Base-by-base conservation (phyloP, 1,140 invertebrate genomes). In the Drosophila mauritiana region DNA sequence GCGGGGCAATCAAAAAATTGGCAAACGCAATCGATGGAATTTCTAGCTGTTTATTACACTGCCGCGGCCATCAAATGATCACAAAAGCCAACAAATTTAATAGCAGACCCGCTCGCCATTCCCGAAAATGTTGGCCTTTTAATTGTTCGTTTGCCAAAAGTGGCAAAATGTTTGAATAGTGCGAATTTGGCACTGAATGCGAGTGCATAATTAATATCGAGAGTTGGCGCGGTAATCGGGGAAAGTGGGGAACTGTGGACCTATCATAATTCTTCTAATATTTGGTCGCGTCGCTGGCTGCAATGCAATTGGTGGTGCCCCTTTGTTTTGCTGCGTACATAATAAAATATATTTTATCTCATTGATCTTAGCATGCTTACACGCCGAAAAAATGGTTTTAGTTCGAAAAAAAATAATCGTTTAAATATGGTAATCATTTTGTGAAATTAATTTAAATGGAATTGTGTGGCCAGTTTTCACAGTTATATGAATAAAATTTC, bases 341-440 rank as follows among this genome's bases (percentile, higher is more conserved):
- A 77, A 84, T 80, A 84, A 85, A 85, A 84, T 85, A 84, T 85
- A 73, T 80, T 80, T 85, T 84, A 84, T 84, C 68, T 22, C 81
- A 85, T 73, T 77, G 81, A 85, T 84, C 77, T 73, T 31, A 36
- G 53, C 34, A 55, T 20, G 17, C n/a, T 6, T 11, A 17, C 36
- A 64, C 36, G 27, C 22, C 45, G 40, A 76, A 43, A 57, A 64
- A 76, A 57, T 56, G 11, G 1, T 1, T n/a, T 5, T 3, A 5
- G 7, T 27, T 27, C 10, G 0, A 27, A 27, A n/a, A n/a, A 4
- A 0, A 10, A 17, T 17, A 17, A 13, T 10, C 3, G n/a, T 40
- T 2, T 15, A 7, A 15, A 8, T 8, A n/a, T n/a, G 13, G 2
- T 7, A 0, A 0, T 42, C 7, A 6, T 15, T 42, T 42, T 1